phyloP scores from a whole-genome alignment of 2,888 invertebrate genomes.

The Chydorus sphaericus region DNA sequence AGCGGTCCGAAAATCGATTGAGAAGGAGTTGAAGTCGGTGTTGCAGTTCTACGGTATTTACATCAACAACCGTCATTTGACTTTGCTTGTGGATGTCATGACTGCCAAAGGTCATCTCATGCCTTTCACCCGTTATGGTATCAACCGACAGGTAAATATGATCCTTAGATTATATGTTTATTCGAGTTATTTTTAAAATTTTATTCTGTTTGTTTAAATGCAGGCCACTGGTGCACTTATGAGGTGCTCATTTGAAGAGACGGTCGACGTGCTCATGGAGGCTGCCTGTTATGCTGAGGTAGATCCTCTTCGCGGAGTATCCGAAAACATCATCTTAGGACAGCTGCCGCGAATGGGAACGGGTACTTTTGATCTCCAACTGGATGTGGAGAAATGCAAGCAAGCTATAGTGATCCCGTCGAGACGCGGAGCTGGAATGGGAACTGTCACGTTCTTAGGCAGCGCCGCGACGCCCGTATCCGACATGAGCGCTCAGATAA shows the following conservation, averaged over 20 bases:
- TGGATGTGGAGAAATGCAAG: conserved; percentile 98
- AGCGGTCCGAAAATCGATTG: conserved; percentile 96
- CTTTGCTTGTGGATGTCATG: conserved; percentile 98
- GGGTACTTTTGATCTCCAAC: conserved; percentile 89
- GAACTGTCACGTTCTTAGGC: conserved; percentile 68
- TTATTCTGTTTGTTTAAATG: conserved; percentile 32
- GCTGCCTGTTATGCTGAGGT: conserved; percentile 98
- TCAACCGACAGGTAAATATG: conserved; percentile 50
- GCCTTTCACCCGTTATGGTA: conserved; percentile 99
- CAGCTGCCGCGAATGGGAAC: conserved; percentile 61
- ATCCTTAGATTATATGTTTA: conserved; percentile 19
- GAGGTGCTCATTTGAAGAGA: conserved; percentile 99
- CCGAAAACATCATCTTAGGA: conserved; percentile 98
- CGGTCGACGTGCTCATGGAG: conserved; percentile 95
- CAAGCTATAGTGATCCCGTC: conserved; percentile 91
- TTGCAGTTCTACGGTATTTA: conserved; percentile 98
- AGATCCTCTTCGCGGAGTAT: conserved; percentile 95
- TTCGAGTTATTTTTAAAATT: not conserved
- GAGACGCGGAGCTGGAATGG: conserved; percentile 40
- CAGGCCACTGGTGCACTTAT: conserved; percentile 91
- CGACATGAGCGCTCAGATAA: conserved; percentile 74
- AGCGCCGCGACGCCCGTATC: conserved; percentile 55
- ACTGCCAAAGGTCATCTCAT: conserved; percentile 99
- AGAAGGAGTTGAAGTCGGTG: conserved; percentile 99
- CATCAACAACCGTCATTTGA: conserved; percentile 98